Evolutionary conservation across 37 sponge, comb jelly and placozoan genomes (phyloP), one percentile per base, ranked within the genome.

Genomic region (Halisarca cf. caerulea): DNA sequence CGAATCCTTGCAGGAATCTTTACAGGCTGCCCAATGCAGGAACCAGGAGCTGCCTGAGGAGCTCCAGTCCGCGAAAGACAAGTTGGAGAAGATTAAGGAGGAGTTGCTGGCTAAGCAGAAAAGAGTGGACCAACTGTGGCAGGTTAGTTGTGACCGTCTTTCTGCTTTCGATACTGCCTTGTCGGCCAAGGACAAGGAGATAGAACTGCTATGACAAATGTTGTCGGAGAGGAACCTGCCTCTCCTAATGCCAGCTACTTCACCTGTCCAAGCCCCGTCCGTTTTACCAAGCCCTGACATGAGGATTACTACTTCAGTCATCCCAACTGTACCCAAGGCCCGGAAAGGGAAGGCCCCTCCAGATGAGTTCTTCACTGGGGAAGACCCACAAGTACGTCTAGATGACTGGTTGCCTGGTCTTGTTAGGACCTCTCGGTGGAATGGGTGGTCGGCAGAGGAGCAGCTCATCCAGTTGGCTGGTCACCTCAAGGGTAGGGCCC

Each of bases 391-490:
- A 43, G 3, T 83, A 3, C 72, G 71, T 27, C 20, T 83, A 11
- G 84, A 69, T 6, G 84, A 83, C 21, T 83, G 84, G 84, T 32
- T 83, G 15, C 84, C 84, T 11, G 51, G 23, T 14, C 84, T 83
- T 9, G 18, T 3, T 0, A 3, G 84, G 15, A 36, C 84, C 11
- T 21, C 62, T 0, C 4, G 6, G 0, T 85, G 86, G 86, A 85
- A 85, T 36, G 36, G 85, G 0, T 84, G 85, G 85, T 36, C 75
- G 20, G 42, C 3, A 2, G 83, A 71, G 43, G 85, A 84, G 75
- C 34, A 4, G 11, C 85, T 84, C 34, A 43, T 84, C 20, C 79
- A 73, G 39, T 8, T 75, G 4, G 86, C 79, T 27, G 75, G 77
- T 0, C 79, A 85, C 25, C 30, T 77, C 1, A 35, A 41, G 38